Base-by-base conservation (phyloP, 2,113 vertebrate species). In the Pollachius pollachius region DNA sequence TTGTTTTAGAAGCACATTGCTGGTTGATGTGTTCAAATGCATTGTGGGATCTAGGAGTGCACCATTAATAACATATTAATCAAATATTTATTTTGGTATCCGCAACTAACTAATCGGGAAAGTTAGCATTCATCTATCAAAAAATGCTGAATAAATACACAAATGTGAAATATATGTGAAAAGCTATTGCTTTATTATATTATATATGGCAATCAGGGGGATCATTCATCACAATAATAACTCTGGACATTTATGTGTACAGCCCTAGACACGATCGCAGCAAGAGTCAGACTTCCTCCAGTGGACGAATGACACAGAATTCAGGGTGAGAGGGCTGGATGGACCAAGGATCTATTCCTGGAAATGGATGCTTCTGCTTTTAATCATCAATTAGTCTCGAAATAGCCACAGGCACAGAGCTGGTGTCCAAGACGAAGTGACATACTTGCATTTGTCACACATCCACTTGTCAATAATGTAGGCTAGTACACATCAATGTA, bases 311-410 rank as follows among this genome's bases (percentile, higher is more conserved):
- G 76, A 80, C 83, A 76, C 80, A 68, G 75, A 75, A 81, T 85
- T 84, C 48, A 69, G 72, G 79, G 65, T 34, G 52, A 74, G 76
- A 70, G 76, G 85, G 74, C 75, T 79, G 75, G 82, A 81, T 76
- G 58, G 70, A 67, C 77, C 65, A 68, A 77, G 52, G 65, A 79
- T 86, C 82, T 89, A 87, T 90, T 88, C 81, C 83, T 25, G 70
- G 84, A 78, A 19, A 19, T 70, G 73, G 70, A 72, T 12, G 48
- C 69, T 68, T 83, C 84, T 74, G 59, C 81, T 84, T 78, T 79
- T 85, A 89, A 82, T 78, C 83, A 87, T 88, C 82, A 90, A 90
- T 90, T 89, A 89, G 82, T 84, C 80, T 86, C 75, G 74, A 90
- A 91, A 91, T 89, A 91, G 87, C 82, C 79, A 74, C 67, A 58